Percentiles rank a stretch among this genome's conserved stretches.
Conservation (phyloP, 1,140 invertebrate species). For the Bacillus rossius region DNA sequence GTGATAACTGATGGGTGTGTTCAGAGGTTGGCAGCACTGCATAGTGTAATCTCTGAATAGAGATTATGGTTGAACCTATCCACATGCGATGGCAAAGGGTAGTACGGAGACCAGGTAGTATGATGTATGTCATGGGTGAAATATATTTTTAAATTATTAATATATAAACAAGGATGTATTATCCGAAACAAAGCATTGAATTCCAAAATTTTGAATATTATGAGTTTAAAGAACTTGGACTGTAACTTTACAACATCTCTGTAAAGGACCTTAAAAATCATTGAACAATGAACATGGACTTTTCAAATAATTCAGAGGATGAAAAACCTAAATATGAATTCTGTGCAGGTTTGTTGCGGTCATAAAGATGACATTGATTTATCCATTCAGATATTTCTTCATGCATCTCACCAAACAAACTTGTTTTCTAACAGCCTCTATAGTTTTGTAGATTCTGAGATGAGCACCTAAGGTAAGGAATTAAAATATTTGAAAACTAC, state of each 20-base stretch:
- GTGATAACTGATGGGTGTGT: no score
- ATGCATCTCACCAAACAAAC: not conserved
- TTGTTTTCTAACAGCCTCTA: not conserved
- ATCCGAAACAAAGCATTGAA: not conserved
- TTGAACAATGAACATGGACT: not conserved
- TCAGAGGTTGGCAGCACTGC: no score
- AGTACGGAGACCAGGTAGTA: not conserved
- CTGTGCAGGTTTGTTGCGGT: not conserved
- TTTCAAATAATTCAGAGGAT: not conserved
- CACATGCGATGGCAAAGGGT: not conserved
- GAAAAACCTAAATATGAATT: not conserved
- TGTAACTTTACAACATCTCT: not conserved
- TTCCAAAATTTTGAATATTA: not conserved
- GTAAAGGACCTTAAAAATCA: not conserved
- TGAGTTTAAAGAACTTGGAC: not conserved
- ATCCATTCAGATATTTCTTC: not conserved
- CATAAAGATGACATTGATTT: not conserved
- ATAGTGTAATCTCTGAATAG: no score
- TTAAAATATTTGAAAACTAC: not conserved
- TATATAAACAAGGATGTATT: not conserved
- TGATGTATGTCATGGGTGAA: not conserved
- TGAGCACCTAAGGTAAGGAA: not conserved
- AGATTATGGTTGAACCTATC: not conserved
- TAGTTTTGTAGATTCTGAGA: not conserved
- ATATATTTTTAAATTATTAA: not conserved